These are phyloP conservation scores for Merluccius polli DNA, from an alignment of 2,797 vertebrate species.

Conservation along the genomic window DNA sequence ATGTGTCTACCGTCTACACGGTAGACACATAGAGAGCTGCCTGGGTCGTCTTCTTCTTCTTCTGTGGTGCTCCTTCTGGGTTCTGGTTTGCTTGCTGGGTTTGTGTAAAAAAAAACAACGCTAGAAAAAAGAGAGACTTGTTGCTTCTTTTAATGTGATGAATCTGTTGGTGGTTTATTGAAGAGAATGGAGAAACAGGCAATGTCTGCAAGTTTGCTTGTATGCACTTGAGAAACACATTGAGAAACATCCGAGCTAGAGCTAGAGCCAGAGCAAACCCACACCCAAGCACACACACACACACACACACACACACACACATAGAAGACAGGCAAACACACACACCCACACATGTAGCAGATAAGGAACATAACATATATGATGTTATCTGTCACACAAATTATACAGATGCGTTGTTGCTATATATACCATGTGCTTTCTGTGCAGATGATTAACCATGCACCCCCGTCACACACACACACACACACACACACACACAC, in stretches of 20 bases:
- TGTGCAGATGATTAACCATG: not conserved
- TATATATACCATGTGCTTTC: not conserved
- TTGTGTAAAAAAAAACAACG: too few species aligned
- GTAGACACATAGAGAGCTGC: not conserved
- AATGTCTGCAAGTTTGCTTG: not conserved
- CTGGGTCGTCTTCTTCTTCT: not conserved
- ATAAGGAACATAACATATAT: not conserved
- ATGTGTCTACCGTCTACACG: not conserved
- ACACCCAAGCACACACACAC: too few species aligned
- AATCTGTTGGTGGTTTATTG: not conserved
- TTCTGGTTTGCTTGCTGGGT: not conserved
- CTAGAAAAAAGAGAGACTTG: not conserved
- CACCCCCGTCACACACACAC: too few species aligned
- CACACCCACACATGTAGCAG: not conserved
- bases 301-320: too few species aligned
- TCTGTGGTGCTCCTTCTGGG: not conserved
- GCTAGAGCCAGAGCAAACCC: too few species aligned
- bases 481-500: not conserved
- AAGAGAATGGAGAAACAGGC: not conserved
- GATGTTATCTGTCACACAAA: not conserved
- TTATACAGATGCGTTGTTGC: not conserved
- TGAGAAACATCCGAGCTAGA: not conserved
- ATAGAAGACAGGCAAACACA: not conserved
- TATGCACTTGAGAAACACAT: not conserved
- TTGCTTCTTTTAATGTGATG: not conserved